These are phyloP conservation scores for Octodon degus DNA, from an alignment of 2,113 vertebrate genomes.

Conservation along the genomic window DNA sequence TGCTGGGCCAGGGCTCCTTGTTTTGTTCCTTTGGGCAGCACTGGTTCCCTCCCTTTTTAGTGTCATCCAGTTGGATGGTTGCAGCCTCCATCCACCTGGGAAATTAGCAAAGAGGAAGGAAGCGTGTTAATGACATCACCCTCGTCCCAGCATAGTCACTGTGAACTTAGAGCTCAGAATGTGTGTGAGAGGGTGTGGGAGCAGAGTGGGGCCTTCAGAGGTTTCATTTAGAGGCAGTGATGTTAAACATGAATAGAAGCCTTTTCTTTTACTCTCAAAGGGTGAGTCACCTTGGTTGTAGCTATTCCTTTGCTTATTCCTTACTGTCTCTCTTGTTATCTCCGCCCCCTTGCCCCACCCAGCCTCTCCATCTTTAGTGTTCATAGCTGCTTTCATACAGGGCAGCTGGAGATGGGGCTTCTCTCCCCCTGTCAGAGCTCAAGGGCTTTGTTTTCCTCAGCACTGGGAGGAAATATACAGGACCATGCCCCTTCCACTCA, in stretches of 20 bases:
- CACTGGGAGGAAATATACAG: neutral
- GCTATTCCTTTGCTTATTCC: neutral
- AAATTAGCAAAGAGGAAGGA: constrained; percentile 41
- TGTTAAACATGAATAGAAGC: neutral
- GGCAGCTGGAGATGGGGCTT: neutral
- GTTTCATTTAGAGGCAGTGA: neutral
- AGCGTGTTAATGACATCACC: neutral
- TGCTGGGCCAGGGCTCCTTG: constrained; percentile 30
- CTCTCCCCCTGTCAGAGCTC: neutral
- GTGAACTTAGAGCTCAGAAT: constrained; percentile 53
- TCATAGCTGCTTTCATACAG: neutral
- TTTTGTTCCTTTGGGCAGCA: constrained; percentile 56
- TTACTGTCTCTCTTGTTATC: neutral
- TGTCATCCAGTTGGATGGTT: constrained; percentile 57
- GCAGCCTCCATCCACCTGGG: constrained; percentile 11
- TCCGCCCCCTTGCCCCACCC: neutral
- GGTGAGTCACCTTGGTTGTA: neutral
- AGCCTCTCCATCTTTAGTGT: neutral
- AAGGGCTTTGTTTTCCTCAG: neutral
- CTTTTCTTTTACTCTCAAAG: neutral
- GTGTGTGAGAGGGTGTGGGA: constrained; percentile 18
- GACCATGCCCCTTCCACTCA: accelerated
- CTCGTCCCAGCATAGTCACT: neutral
- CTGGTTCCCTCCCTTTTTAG: constrained; percentile 35
- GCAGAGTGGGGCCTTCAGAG: neutral